Evolutionary conservation across 1,140 invertebrate species (phyloP), one percentile per base, ranked within the genome.

Genomic region (Heterodera schachtii): DNA sequence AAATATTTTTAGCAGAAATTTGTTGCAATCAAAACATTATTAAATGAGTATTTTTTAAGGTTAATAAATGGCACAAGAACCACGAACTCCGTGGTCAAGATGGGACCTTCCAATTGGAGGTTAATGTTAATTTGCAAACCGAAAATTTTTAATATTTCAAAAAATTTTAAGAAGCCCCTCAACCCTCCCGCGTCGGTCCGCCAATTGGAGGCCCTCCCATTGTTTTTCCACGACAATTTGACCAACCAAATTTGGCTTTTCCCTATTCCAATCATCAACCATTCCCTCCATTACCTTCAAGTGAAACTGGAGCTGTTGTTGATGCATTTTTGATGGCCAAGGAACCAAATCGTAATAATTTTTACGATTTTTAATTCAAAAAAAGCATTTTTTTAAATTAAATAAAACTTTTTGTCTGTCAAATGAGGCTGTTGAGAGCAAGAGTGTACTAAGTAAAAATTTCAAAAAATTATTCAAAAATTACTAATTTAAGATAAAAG

Each of bases 101-200:
- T 78, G 77, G 77, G 77, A 78, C 46, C 64, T 78, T 19, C 77
- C 77, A 70, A 16, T 69, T 44, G 66, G 64, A 78, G 77, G 52
- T 64, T 49, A 13, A 31, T 11, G 13, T 13, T 11, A 3, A 3
- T 75, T 21, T 49, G 4, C 19, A n/a, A 19, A n/a, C 47, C 5
- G 19, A 19, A 73, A 21, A 31, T 31, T 31, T 31, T 73, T 73
- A 73, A 73, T 19, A 73, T 46, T 6, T 3, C 16, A 73, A 73
- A 6, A n/a, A 19, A 46, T 41, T 49, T 44, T 44, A 21, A 75
- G 43, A 75, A 52, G 49, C 49, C 6, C 6, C 49, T 8, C 49
- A 52, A 52, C 49, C 49, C 6, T 52, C 49, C 49, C 11, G 6
- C 0, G 6, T 8, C 49, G 11, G 49, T 52, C 49, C 49, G 11